Percentiles rank a stretch among this genome's conserved stretches.
Conservation (phyloP, 2,113 vertebrate genomes). For the Garra rufa region DNA sequence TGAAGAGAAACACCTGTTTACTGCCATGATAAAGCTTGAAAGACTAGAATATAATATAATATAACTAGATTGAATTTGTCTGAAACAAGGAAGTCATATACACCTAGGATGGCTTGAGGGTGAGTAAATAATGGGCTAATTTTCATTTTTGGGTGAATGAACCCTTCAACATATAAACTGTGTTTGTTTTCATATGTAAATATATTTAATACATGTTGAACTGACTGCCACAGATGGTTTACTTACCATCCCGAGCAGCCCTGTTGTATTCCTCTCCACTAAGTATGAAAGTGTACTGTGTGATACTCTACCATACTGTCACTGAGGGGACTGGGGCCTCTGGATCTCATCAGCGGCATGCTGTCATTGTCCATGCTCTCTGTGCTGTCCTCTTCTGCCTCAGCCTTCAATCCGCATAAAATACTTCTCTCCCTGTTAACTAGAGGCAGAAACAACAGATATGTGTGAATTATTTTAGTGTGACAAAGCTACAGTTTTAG, state of each 20-base stretch:
- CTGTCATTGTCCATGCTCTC: background rate
- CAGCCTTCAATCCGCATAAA: background rate
- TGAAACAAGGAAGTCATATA: too few species aligned
- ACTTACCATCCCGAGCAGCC: background rate
- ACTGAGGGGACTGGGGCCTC: background rate
- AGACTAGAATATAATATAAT: too few species aligned
- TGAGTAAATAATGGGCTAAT: too few species aligned
- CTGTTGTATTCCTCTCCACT: background rate
- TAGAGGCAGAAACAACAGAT: background rate
- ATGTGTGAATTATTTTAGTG: background rate
- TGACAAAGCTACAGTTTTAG: background rate
- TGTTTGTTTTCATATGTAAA: background rate
- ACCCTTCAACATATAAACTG: background rate
- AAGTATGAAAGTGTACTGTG: background rate
- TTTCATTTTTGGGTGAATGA: too few species aligned
- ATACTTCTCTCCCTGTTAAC: background rate
- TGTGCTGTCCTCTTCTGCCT: background rate
- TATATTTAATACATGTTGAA: background rate
- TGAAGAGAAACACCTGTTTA: too few species aligned
- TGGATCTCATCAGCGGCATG: background rate
- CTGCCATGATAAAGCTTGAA: too few species aligned
- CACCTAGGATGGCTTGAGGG: too few species aligned
- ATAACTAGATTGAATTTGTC: too few species aligned
- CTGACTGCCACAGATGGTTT: background rate
- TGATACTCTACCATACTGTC: slow-evolving; percentile 29